Evolutionary conservation across 2,888 invertebrate species (phyloP).

Genomic region (Morpho achilles): DNA sequence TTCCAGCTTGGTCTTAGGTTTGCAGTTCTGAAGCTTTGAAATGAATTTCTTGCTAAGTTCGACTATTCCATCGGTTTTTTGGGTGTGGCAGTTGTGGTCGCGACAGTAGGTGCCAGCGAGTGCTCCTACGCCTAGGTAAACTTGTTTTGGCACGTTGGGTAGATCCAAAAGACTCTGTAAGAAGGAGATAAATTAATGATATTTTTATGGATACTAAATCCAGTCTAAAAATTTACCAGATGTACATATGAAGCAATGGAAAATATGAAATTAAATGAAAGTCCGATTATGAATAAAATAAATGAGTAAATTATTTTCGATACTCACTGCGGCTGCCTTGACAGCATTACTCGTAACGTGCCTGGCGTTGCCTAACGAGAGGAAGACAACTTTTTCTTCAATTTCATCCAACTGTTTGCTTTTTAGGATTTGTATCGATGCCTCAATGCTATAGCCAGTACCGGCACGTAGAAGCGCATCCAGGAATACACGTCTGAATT

Average conservation of each 20-base stretch:
- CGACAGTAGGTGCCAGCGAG: slow-evolving; percentile 85
- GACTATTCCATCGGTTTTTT: slow-evolving; percentile 76
- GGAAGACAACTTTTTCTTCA: slow-evolving; percentile 81
- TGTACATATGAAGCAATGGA: no score
- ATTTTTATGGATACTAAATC: no score
- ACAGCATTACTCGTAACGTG: slow-evolving; percentile 84
- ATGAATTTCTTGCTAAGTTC: slow-evolving; percentile 81
- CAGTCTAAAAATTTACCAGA: no score
- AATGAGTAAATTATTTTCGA: neutral
- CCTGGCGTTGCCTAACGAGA: slow-evolving; percentile 83
- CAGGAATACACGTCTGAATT: slow-evolving; percentile 84
- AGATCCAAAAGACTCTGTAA: slow-evolving; percentile 78
- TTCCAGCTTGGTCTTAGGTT: slow-evolving; percentile 80
- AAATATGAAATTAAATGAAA: no score
- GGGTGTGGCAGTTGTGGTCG: slow-evolving; percentile 79
- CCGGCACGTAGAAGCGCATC: slow-evolving; percentile 91
- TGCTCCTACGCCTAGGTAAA: slow-evolving; percentile 86
- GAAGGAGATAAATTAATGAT: slow-evolving; percentile 1
- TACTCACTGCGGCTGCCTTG: slow-evolving; percentile 78
- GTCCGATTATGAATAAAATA: no score
- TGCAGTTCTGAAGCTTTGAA: slow-evolving; percentile 83
- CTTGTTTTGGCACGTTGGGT: slow-evolving; percentile 81
- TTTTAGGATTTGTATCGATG: slow-evolving; percentile 82
- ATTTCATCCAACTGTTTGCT: slow-evolving; percentile 77
- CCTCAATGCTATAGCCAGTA: slow-evolving; percentile 87